Percentiles rank a stretch among this genome's conserved stretches.
phyloP scores from a whole-genome alignment of 2,113 vertebrate species.

The Microtus richardsoni region DNA sequence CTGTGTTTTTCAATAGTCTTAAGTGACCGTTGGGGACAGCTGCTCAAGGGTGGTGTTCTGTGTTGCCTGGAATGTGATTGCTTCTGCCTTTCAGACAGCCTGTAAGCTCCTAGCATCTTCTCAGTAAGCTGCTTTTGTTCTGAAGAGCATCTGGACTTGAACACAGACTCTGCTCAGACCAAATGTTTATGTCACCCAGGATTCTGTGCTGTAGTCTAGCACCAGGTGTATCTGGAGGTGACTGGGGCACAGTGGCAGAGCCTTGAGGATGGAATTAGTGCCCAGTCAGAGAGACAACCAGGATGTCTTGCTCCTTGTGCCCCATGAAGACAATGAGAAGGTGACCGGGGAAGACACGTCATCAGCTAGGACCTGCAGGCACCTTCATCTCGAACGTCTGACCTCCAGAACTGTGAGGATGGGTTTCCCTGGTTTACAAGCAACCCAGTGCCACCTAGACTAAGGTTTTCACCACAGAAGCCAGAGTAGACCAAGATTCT shows the following conservation, averaged over 20 bases:
- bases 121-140: not conserved
- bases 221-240: not conserved
- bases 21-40: not conserved
- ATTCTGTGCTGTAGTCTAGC: not conserved
- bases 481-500: not conserved
- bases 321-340: not conserved
- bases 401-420: not conserved
- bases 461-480: not conserved
- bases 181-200: not conserved
- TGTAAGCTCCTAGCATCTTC: not conserved
- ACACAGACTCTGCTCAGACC: not conserved
- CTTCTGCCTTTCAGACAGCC: not conserved
- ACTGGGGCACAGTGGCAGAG: not conserved
- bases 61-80: not conserved
- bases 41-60: not conserved
- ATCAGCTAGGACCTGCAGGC: not conserved
- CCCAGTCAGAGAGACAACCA: not conserved
- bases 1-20: not conserved
- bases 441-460: not conserved
- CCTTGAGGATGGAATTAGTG: not conserved
- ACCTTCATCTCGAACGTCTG: not conserved
- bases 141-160: not conserved
- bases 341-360: not conserved
- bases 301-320: not conserved
- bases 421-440: not conserved